Conservation (phyloP, 2,888 invertebrate genomes). For the Rhingia campestris region DNA sequence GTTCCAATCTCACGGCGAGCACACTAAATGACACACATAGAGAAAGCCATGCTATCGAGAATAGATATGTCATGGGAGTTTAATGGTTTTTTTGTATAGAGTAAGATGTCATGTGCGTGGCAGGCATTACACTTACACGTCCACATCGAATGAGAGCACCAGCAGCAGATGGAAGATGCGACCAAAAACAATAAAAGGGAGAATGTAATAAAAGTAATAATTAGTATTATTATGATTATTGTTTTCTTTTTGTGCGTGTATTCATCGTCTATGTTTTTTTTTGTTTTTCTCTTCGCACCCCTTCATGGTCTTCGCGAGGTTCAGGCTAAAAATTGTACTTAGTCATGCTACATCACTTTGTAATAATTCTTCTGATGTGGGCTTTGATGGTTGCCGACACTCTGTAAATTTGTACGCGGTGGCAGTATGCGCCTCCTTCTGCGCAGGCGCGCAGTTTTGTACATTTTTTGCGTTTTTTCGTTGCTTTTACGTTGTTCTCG, state of each 20-base stretch:
- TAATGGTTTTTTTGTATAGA: conserved; percentile 60
- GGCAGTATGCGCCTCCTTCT: conserved; percentile 63
- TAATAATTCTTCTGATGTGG: conserved; percentile 80
- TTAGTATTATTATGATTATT: conserved; percentile 71
- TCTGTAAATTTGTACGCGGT: conserved; percentile 70
- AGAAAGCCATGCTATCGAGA: conserved; percentile 67
- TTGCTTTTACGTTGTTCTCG: conserved; percentile 43
- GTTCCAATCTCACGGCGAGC: conserved; percentile 26
- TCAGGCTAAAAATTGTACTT: conserved; percentile 80
- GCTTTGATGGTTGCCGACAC: conserved; percentile 79
- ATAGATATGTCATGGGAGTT: conserved; percentile 71
- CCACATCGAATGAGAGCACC: conserved; percentile 8
- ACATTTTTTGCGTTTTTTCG: neutral
- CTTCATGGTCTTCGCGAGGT: conserved; percentile 24
- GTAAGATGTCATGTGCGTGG: conserved; percentile 59
- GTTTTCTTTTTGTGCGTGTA: conserved; percentile 32
- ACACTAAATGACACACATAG: conserved; percentile 55
- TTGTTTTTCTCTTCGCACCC: conserved; percentile 7
- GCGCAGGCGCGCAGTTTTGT: conserved; percentile 44
- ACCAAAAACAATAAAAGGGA: conserved; percentile 10
- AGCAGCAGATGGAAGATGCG: conserved; percentile 20
- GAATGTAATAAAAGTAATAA: conserved; percentile 61
- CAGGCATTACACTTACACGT: conserved; percentile 25
- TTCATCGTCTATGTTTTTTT: conserved; percentile 1
- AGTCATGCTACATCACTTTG: conserved; percentile 83